phyloP scores from a whole-genome alignment of 2,888 invertebrate genomes.

The Chironomus riparius region DNA sequence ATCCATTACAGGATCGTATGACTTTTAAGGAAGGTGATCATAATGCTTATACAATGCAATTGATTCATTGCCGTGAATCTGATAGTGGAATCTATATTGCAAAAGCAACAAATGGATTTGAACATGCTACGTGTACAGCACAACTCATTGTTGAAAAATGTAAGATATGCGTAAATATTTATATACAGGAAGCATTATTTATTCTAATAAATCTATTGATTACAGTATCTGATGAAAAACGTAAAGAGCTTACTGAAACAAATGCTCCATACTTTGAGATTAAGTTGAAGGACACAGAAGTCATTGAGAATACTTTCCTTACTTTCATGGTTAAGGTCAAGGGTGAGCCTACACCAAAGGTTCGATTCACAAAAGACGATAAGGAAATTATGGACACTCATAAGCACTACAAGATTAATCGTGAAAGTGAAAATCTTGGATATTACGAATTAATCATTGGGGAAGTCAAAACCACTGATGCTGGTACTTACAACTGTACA shows the following conservation, averaged over 20 bases:
- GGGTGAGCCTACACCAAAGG: slow-evolving; percentile 79
- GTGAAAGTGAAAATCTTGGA: slow-evolving; percentile 68
- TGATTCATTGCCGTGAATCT: slow-evolving; percentile 63
- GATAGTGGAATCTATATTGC: slow-evolving; percentile 90
- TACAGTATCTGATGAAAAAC: slow-evolving; percentile 62
- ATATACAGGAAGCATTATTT: neutral
- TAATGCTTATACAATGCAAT: slow-evolving; percentile 59
- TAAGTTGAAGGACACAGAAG: slow-evolving; percentile 77
- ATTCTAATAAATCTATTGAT: neutral
- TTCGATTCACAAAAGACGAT: slow-evolving; percentile 81
- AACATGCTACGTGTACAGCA: slow-evolving; percentile 76
- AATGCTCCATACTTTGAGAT: slow-evolving; percentile 78
- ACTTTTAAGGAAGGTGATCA: slow-evolving; percentile 51
- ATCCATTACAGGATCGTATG: slow-evolving; percentile 65
- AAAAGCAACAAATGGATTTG: slow-evolving; percentile 69
- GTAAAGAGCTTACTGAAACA: slow-evolving; percentile 55
- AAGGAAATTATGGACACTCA: slow-evolving; percentile 58
- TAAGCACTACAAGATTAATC: slow-evolving; percentile 59
- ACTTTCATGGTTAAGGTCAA: slow-evolving; percentile 82
- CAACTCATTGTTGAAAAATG: slow-evolving; percentile 78
- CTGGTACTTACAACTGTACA: slow-evolving; percentile 74
- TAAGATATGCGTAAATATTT: slow-evolving; percentile 44
- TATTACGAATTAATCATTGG: slow-evolving; percentile 83
- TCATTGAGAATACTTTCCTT: slow-evolving; percentile 75
- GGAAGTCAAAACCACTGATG: slow-evolving; percentile 67